These are phyloP conservation scores for Pterois miles DNA, from an alignment of 2,797 vertebrate genomes.

Conservation along the genomic window DNA sequence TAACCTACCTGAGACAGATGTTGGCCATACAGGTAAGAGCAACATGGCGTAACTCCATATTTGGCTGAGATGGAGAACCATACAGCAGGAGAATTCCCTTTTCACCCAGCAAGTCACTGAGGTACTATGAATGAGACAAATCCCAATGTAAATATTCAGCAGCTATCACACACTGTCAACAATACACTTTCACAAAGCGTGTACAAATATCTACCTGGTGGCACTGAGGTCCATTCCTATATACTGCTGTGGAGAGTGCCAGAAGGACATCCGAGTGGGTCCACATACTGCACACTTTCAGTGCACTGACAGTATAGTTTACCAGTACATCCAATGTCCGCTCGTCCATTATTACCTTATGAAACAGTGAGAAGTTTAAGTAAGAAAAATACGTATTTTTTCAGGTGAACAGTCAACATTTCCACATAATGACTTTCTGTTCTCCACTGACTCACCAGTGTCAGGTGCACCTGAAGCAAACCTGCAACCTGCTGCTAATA, in stretches of 20 bases:
- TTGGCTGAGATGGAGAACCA: slow-evolving; percentile 82
- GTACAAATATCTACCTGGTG: slow-evolving; percentile 83
- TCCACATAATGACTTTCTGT: too few relatives aligned
- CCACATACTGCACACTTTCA: slow-evolving; percentile 91
- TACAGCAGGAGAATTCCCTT: slow-evolving; percentile 86
- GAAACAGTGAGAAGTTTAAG: not conserved
- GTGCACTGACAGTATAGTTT: slow-evolving; percentile 85
- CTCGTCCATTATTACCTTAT: slow-evolving; percentile 92
- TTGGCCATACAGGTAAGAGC: slow-evolving; percentile 93
- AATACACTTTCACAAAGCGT: not conserved
- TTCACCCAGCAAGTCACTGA: slow-evolving; percentile 86
- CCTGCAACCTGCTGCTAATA: too few relatives aligned
- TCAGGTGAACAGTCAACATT: too few relatives aligned
- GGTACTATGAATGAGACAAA: slow-evolving; percentile 79
- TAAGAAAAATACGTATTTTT: not conserved
- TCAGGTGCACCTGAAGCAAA: too few relatives aligned
- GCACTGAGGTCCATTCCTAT: slow-evolving; percentile 92
- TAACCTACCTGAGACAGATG: slow-evolving; percentile 90
- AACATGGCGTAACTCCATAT: slow-evolving; percentile 88
- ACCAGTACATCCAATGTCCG: slow-evolving; percentile 88
- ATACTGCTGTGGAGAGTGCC: slow-evolving; percentile 91
- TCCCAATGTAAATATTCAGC: not conserved
- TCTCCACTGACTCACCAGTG: too few relatives aligned
- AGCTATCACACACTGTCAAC: not conserved
- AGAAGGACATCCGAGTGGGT: slow-evolving; percentile 92